Evolutionary conservation across 35 echinoderm and acorn worm species (phyloP).

Genomic region (Nesometra sesokonis): DNA sequence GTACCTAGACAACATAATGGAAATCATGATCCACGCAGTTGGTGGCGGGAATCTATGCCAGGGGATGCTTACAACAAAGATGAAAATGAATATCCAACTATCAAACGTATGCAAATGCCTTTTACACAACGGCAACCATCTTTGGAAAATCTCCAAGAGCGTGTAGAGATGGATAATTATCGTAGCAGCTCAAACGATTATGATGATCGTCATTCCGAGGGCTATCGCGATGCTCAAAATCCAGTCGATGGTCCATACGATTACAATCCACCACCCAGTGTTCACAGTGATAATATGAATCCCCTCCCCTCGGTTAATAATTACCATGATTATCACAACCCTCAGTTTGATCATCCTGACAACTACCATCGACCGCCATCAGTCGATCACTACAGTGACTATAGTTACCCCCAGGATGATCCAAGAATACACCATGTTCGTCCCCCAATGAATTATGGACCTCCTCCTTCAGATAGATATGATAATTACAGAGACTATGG

Average conservation of each 20-base stretch:
- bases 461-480: background rate
- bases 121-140: background rate
- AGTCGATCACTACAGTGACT: background rate
- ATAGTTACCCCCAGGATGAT: background rate
- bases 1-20: background rate
- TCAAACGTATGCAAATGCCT: background rate
- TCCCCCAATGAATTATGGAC: background rate
- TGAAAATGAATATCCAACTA: background rate
- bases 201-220: background rate
- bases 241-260: background rate
- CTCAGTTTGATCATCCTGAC: background rate
- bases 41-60: background rate
- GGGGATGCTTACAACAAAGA: background rate
- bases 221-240: background rate
- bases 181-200: background rate
- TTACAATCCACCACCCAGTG: background rate
- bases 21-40: background rate
- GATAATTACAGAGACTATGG: background rate
- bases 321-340: background rate
- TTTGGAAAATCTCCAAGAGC: background rate
- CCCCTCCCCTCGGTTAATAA: background rate
- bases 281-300: background rate
- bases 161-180: background rate
- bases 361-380: background rate
- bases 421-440: background rate